phyloP scores from a whole-genome alignment of 37 sponge, comb jelly and placozoan species.

The Oopsacas minuta region DNA sequence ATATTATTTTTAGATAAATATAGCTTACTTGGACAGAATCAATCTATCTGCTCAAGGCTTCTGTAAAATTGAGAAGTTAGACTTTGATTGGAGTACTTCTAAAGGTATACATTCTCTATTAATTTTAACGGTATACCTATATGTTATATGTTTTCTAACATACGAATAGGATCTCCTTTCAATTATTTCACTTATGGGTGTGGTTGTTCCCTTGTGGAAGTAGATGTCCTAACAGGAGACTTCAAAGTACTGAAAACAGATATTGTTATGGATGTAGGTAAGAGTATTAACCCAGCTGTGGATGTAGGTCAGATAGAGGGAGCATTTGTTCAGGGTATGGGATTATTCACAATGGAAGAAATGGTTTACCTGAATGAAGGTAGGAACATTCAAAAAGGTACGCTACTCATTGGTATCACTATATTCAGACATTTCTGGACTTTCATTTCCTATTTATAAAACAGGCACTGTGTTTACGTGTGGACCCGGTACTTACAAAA shows the following conservation, averaged over 20 bases:
- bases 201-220: slow-evolving; percentile 32
- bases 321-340: slow-evolving; percentile 61
- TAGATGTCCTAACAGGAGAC: slow-evolving; percentile 32
- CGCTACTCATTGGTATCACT: too few relatives aligned
- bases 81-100: neutral
- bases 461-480: slow-evolving; percentile 20
- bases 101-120: slow-evolving; percentile 19
- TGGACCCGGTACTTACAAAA: slow-evolving; percentile 38
- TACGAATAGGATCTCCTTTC: neutral
- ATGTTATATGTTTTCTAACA: neutral
- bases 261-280: slow-evolving; percentile 45
- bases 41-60: slow-evolving; percentile 73
- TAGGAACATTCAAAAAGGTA: neutral
- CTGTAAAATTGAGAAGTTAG: slow-evolving; percentile 20
- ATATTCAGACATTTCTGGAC: too few relatives aligned
- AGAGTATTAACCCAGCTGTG: slow-evolving; percentile 42
- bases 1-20: slow-evolving; percentile 26
- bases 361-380: slow-evolving; percentile 18
- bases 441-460: neutral
- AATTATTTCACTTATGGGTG: slow-evolving; percentile 32
- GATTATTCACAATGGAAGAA: slow-evolving; percentile 44
- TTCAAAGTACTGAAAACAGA: slow-evolving; percentile 26
- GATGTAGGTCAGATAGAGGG: slow-evolving; percentile 55
- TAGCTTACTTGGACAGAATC: slow-evolving; percentile 48
- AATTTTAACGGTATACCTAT: neutral